Conservation (phyloP, 2,113 vertebrate genomes). For the Mobula hypostoma region DNA sequence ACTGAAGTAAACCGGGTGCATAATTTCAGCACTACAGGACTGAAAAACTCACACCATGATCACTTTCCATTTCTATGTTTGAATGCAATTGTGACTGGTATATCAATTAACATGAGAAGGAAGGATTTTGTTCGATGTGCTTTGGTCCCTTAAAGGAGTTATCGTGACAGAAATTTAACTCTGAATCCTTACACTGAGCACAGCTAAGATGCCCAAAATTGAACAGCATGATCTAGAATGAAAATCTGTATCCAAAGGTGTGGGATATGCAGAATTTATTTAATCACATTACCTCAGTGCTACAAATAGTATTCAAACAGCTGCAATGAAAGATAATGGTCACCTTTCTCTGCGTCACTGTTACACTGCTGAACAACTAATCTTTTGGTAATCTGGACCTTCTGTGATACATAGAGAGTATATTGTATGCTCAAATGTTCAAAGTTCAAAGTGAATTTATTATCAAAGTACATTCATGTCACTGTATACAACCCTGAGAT, state of each 20-base stretch:
- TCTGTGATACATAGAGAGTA: neutral
- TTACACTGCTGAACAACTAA: neutral
- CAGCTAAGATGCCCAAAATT: neutral
- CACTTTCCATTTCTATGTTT: neutral
- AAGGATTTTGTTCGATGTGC: neutral
- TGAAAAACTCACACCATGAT: neutral
- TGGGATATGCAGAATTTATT: neutral
- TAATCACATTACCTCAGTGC: neutral
- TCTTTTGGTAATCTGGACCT: neutral
- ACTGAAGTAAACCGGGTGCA: neutral
- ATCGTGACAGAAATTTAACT: neutral
- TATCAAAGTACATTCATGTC: too few relatives aligned
- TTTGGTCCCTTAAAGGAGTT: neutral
- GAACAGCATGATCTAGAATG: neutral
- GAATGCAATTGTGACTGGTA: neutral
- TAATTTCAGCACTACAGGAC: neutral
- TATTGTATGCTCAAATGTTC: too few relatives aligned
- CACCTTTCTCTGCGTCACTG: neutral
- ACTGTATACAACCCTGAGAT: too few relatives aligned
- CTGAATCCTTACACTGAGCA: neutral
- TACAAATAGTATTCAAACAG: neutral
- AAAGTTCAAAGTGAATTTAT: too few relatives aligned
- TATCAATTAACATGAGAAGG: neutral
- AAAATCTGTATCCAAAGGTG: neutral
- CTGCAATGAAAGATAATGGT: neutral